Evolutionary conservation across 2,113 vertebrate species (phyloP).

Genomic region (Emberiza fucata): DNA sequence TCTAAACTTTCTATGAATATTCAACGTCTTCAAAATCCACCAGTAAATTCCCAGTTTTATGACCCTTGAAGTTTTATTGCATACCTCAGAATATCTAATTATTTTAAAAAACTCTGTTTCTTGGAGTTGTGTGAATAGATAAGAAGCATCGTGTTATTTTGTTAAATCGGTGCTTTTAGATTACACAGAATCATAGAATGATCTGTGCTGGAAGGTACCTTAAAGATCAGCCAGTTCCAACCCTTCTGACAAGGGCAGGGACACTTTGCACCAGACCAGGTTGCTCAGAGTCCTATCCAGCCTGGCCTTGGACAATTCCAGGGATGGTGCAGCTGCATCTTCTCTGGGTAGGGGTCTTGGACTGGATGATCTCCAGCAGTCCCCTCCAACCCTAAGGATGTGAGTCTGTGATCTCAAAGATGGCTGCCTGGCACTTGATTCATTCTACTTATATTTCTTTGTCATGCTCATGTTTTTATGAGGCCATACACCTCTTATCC

Average conservation of each 20-base stretch:
- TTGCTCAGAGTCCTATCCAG: neutral
- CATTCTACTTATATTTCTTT: neutral
- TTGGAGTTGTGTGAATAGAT: neutral
- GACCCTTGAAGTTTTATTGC: neutral
- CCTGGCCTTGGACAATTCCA: neutral
- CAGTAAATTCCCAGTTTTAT: neutral
- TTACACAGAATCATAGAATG: neutral
- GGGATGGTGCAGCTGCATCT: accelerated
- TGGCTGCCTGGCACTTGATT: neutral
- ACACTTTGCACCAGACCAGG: neutral
- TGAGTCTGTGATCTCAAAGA: neutral
- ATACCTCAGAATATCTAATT: neutral
- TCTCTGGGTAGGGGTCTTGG: neutral
- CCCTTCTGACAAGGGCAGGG: neutral
- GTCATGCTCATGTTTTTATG: neutral
- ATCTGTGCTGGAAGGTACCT: neutral
- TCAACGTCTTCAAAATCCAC: neutral
- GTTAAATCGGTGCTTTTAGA: neutral
- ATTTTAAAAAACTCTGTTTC: accelerated
- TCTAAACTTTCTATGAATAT: neutral
- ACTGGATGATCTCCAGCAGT: neutral
- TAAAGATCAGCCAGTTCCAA: neutral
- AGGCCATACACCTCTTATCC: neutral
- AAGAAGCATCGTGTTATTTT: neutral
- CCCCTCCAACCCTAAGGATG: neutral